Evolutionary conservation across 2,797 vertebrate genomes (phyloP).

Genomic region (Phataginus tricuspis): DNA sequence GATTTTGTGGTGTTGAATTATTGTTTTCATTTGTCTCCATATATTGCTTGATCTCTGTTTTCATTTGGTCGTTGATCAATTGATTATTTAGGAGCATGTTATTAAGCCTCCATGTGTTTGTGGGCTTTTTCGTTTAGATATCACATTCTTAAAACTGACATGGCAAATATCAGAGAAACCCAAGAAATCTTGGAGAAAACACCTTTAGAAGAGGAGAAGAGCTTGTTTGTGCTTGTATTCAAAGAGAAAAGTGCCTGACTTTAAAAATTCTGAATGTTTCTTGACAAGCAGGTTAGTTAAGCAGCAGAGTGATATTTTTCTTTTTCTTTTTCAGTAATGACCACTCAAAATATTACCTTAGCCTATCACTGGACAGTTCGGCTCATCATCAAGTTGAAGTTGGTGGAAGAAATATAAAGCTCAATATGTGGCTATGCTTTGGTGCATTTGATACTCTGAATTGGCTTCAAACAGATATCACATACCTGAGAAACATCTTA

Average conservation of each 20-base stretch:
- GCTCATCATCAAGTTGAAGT: conserved; percentile 51
- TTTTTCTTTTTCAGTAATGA: background rate
- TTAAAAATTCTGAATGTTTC: conserved; percentile 21
- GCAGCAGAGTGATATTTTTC: background rate
- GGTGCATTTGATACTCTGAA: conserved; percentile 21
- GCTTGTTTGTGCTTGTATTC: background rate
- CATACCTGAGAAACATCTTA: conserved; percentile 24
- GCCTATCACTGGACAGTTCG: background rate
- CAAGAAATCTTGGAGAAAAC: background rate
- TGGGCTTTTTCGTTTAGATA: too few relatives aligned
- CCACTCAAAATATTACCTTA: conserved; percentile 32
- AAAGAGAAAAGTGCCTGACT: conserved; percentile 15
- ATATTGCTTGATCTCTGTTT: too few relatives aligned
- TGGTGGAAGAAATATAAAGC: conserved; percentile 44
- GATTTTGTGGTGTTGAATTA: too few relatives aligned
- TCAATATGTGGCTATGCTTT: conserved; percentile 49
- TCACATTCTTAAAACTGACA: background rate
- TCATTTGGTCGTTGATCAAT: too few relatives aligned
- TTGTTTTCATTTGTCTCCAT: too few relatives aligned
- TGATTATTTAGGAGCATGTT: too few relatives aligned
- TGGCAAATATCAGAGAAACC: background rate
- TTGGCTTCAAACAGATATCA: background rate
- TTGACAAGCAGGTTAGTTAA: conserved; percentile 59
- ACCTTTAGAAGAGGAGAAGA: background rate
- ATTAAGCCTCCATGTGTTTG: too few relatives aligned